Evolutionary conservation across 2,113 vertebrate genomes (phyloP), one percentile per base, ranked within the genome.

Genomic region (Grantiella picta): DNA sequence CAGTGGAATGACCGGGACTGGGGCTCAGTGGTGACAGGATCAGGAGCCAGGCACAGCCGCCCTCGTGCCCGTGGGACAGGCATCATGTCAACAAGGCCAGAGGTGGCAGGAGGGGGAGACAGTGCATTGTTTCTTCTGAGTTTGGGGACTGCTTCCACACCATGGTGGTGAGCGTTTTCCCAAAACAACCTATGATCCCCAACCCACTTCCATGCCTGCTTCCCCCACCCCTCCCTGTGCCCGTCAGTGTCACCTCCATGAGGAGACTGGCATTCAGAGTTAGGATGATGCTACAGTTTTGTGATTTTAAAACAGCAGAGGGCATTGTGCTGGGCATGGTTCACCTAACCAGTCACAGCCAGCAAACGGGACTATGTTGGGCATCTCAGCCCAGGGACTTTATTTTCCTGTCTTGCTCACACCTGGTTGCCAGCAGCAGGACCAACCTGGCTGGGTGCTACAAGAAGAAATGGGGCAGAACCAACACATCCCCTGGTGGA

Each of bases 361-460:
- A 79, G 49, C 29, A 3, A 53, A 31, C 0, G 0, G 20, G 33
- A 54, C 21, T 50, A 50, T 3, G 0, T 0, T 15, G 10, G 40
- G 6, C 13, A 49, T 33, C 54, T 19, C 14, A 19, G 24, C 22
- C 35, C 38, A 27, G 27, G 16, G 14, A 63, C 0, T 24, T 33
- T 35, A 21, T 33, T 72, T 38, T 38, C 40, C 63, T 35, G 47
- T 52, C 24, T 12, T 3, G n/a, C 38, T 54, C 0, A 0, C 11
- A 40, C 12, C 44, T 38, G 2, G 3, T 5, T 9, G 3, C 50
- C 70, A 65, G 56, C 42, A 61, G 66, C 2, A 2, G 28, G 47
- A 25, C 35, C 0, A 3, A 13, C 8, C 15, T 1, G 1, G 47
- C 2, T 2, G n/a, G 35, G 70, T 3, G 3, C 36, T 27, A 44